A percentile compares a stretch with the other conserved stretches of the same genome.
phyloP scores from a whole-genome alignment of 2,797 vertebrate genomes.

The Peromyscus eremicus region DNA sequence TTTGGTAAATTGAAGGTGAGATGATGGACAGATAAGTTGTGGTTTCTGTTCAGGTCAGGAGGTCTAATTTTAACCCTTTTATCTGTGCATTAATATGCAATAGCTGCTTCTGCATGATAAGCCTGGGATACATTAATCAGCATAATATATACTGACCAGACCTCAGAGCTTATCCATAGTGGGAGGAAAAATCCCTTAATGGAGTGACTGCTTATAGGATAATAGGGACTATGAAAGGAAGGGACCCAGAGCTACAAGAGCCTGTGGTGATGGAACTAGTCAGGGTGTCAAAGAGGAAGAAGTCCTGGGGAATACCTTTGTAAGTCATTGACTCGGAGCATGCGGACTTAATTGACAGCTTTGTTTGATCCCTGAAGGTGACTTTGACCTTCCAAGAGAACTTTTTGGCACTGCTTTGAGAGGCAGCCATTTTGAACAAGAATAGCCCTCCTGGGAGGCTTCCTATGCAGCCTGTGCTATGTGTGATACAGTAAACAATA shows the following conservation, averaged over 20 bases:
- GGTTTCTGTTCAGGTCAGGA: conserved; percentile 22
- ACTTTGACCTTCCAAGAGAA: conserved; percentile 34
- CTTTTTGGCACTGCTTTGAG: not conserved
- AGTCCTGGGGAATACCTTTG: not conserved
- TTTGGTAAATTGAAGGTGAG: conserved; percentile 34
- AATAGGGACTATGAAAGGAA: not conserved
- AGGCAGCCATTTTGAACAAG: not conserved
- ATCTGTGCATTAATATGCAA: conserved; percentile 41
- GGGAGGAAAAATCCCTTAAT: not conserved
- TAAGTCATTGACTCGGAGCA: conserved; percentile 16
- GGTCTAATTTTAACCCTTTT: conserved; percentile 59
- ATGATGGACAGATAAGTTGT: conserved; percentile 4
- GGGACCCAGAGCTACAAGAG: not conserved
- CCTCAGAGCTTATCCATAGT: not conserved
- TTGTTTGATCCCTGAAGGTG: not conserved
- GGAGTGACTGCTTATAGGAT: not conserved
- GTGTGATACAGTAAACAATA: not conserved
- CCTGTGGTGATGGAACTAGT: not conserved
- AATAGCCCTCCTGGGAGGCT: not conserved
- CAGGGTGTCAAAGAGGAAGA: not conserved
- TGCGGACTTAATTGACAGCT: not conserved
- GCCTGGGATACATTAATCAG: not conserved
- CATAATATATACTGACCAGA: not conserved
- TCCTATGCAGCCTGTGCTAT: not conserved
- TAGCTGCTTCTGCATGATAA: conserved; percentile 19